A percentile compares a stretch with the other conserved stretches of the same genome.
Evolutionary conservation across 2,797 vertebrate genomes (phyloP).

Genomic region (Philypnodon macrostomus): DNA sequence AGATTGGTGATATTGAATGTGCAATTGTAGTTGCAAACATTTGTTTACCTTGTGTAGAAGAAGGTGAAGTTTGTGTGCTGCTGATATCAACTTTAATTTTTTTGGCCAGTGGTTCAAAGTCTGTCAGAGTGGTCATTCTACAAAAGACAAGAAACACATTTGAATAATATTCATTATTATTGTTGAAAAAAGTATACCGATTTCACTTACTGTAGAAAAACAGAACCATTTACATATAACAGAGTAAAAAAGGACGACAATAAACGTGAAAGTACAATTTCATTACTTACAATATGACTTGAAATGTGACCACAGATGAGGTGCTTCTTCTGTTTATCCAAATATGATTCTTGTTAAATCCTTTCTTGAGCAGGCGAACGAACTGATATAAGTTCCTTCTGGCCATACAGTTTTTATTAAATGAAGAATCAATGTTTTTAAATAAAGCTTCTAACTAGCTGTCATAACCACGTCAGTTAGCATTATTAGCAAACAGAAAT

Average conservation of each 20-base stretch:
- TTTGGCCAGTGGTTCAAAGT: slow-evolving; percentile 61
- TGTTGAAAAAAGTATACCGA: no score
- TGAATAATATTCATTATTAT: background rate
- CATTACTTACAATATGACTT: slow-evolving; percentile 67
- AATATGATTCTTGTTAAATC: slow-evolving; percentile 22
- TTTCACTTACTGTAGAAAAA: no score
- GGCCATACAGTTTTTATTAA: no score
- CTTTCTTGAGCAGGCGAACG: slow-evolving; percentile 36
- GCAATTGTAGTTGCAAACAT: no score
- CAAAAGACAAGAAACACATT: background rate
- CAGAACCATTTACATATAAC: no score
- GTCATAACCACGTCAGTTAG: background rate
- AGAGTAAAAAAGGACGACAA: no score
- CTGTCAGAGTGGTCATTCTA: slow-evolving; percentile 64
- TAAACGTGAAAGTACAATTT: no score
- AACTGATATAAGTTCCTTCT: slow-evolving; percentile 28
- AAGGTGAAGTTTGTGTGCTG: background rate
- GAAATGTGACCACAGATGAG: slow-evolving; percentile 41
- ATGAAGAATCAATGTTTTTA: background rate
- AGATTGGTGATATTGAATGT: no score
- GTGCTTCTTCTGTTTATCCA: slow-evolving; percentile 27
- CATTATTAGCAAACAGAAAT: background rate
- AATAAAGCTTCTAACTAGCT: background rate
- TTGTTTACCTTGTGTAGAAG: slow-evolving; percentile 44
- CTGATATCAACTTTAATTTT: slow-evolving; percentile 42